A percentile compares a stretch with the other conserved stretches of the same genome.
phyloP scores from a whole-genome alignment of 92 coral and sea anemone genomes.

The Zoanthus solanderi region DNA sequence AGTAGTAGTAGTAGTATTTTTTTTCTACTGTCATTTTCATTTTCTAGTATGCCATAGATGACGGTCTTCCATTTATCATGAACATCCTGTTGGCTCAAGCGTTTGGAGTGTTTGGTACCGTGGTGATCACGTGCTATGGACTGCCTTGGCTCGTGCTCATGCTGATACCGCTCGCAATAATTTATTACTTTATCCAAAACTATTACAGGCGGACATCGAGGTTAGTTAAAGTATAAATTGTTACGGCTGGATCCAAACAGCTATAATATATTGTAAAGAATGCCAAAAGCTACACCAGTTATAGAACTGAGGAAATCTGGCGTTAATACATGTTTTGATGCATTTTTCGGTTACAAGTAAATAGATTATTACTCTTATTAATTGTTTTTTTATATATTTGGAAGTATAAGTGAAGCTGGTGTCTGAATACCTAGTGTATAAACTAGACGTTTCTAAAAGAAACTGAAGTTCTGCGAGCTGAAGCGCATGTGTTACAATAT shows the following conservation, averaged over 20 bases:
- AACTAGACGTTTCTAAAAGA: too few relatives aligned
- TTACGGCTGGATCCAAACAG: background rate
- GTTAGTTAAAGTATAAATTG: constrained; percentile 33
- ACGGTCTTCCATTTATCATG: constrained; percentile 96
- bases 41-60: constrained; percentile 93
- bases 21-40: background rate
- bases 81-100: constrained; percentile 99
- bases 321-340: background rate
- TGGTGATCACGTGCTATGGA: constrained; percentile 97
- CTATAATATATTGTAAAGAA: too few relatives aligned
- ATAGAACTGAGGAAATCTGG: background rate
- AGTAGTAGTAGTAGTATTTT: too few relatives aligned
- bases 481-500: too few relatives aligned
- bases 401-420: background rate
- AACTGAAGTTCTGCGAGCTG: too few relatives aligned
- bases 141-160: constrained; percentile 93
- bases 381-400: background rate
- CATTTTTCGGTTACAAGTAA: background rate
- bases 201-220: constrained; percentile 98
- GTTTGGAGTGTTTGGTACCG: constrained; percentile 93
- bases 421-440: background rate
- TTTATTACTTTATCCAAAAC: constrained; percentile 94
- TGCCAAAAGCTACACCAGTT: too few relatives aligned
- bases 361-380: background rate
- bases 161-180: constrained; percentile 83